Conservation (phyloP, 2,113 vertebrate genomes). For the Chaenogobius annularis region DNA sequence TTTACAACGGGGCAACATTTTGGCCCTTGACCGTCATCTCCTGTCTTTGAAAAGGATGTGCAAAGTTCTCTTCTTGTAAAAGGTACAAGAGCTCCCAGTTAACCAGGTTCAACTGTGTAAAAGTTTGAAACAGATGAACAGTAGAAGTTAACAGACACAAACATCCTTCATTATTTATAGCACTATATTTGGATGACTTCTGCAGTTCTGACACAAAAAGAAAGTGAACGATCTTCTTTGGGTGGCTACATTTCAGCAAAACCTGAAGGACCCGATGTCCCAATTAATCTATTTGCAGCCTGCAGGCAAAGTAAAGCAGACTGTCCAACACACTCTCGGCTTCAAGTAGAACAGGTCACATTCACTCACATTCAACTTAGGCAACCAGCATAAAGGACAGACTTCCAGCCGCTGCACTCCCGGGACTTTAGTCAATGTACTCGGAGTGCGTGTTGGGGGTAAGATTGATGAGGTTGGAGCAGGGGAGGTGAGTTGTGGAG, state of each 20-base stretch:
- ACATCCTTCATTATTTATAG: background rate
- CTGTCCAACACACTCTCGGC: conserved; percentile 16
- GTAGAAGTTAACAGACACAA: background rate
- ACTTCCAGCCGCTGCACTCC: conserved; percentile 48
- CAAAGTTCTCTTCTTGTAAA: too few relatives aligned
- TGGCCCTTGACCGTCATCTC: too few relatives aligned
- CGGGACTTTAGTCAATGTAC: conserved; percentile 35
- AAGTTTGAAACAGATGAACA: background rate
- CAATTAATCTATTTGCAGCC: conserved; percentile 36
- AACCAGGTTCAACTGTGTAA: too few relatives aligned
- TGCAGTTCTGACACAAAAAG: background rate
- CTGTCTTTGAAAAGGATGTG: too few relatives aligned
- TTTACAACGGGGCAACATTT: too few relatives aligned
- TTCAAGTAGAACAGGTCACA: conserved; percentile 45
- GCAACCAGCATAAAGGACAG: conserved; percentile 49
- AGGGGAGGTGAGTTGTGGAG: conserved; percentile 63
- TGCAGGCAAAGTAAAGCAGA: conserved; percentile 28
- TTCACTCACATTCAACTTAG: conserved; percentile 26
- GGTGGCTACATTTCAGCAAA: conserved; percentile 17
- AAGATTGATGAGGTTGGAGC: conserved; percentile 68
- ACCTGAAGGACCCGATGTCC: conserved; percentile 39
- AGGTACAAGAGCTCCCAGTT: too few relatives aligned
- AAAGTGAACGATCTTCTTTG: conserved; percentile 3
- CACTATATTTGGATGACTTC: background rate
- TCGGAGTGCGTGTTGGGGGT: conserved; percentile 31